These are phyloP conservation scores for Ahaetulla prasina DNA, from an alignment of 2,113 vertebrate genomes.

Conservation along the genomic window DNA sequence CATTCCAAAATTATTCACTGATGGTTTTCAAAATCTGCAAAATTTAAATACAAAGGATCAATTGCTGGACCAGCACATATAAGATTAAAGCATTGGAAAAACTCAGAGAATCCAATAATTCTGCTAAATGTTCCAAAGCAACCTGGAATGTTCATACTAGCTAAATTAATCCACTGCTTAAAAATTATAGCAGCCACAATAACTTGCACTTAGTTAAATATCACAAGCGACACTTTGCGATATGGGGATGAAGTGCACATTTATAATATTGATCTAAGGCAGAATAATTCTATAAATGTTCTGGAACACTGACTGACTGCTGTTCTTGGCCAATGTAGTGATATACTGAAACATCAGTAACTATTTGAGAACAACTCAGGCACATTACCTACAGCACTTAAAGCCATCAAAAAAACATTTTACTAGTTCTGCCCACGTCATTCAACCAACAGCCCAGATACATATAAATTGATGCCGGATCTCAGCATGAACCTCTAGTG, in stretches of 20 bases:
- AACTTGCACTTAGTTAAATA: neutral
- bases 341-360: slow-evolving; percentile 10
- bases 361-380: slow-evolving; percentile 5
- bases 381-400: slow-evolving; percentile 29
- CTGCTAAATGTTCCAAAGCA: neutral
- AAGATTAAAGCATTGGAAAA: neutral
- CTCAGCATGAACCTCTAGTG: fast-evolving
- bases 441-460: slow-evolving; percentile 21
- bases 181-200: neutral
- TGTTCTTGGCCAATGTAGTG: fast-evolving
- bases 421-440: slow-evolving; percentile 35
- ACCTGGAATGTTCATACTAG: neutral
- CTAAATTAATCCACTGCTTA: neutral
- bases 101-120: fast-evolving
- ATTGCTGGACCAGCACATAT: neutral
- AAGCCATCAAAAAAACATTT: slow-evolving; percentile 7
- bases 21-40: neutral
- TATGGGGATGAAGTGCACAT: slow-evolving; percentile 2
- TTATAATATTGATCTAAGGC: neutral
- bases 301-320: neutral
- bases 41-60: neutral
- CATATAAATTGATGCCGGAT: slow-evolving; percentile 56
- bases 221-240: neutral
- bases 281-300: slow-evolving; percentile 20
- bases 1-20: neutral